Conservation (phyloP, 2,797 vertebrate species). For the Semaprochilodus insignis region DNA sequence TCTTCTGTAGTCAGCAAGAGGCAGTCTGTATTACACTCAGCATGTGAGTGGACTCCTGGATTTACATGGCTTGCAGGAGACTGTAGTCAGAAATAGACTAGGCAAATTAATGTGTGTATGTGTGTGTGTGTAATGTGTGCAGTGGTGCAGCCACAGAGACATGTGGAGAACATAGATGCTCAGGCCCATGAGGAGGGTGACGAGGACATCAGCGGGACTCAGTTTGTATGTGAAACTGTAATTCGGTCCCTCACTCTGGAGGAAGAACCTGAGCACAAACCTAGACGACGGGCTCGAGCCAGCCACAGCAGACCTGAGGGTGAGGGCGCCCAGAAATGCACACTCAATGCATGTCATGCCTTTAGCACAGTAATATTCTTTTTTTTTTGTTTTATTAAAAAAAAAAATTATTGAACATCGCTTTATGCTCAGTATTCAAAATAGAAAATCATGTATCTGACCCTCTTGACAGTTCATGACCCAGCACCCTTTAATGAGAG, state of each 20-base stretch:
- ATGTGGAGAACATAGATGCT: conserved; percentile 71
- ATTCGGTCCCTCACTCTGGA: conserved; percentile 95
- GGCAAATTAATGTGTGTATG: too few relatives aligned
- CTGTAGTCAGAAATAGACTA: not conserved
- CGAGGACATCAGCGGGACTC: conserved; percentile 96
- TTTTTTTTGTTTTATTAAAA: not conserved
- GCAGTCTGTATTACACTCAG: not conserved
- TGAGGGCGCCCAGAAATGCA: conserved; percentile 68
- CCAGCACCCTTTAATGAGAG: conserved; percentile 61
- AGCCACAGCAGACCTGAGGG: conserved; percentile 70
- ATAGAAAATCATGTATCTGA: not conserved
- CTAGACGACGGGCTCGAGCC: conserved; percentile 76
- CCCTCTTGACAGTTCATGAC: conserved; percentile 60
- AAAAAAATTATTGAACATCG: too few relatives aligned
- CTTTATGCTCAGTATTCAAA: not conserved
- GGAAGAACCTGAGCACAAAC: conserved; percentile 92
- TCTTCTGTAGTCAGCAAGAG: conserved; percentile 8
- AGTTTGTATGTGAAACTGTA: conserved; percentile 98
- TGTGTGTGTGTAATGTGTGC: conserved; percentile 18
- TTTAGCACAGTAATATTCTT: not conserved
- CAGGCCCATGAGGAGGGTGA: conserved; percentile 85
- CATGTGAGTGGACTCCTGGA: not conserved
- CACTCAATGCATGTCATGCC: not conserved
- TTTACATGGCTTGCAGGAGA: not conserved
- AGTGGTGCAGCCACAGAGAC: conserved; percentile 70